Conservation (phyloP, 2,888 invertebrate genomes). For the Drosophila neonasuta region DNA sequence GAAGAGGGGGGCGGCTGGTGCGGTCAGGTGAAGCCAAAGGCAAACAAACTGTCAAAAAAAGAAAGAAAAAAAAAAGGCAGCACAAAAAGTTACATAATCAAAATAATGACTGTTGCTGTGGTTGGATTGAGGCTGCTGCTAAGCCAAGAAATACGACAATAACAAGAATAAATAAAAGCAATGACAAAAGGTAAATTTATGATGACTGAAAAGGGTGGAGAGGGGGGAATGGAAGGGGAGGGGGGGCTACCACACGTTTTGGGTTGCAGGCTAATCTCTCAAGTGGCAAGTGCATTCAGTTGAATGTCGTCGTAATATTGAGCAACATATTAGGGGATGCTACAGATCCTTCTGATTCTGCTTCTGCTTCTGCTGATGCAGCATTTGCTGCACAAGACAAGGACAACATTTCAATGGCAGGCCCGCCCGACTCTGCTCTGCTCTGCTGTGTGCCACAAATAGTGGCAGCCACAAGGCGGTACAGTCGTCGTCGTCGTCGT, state of each 20-base stretch:
- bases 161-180: slow-evolving; percentile 57
- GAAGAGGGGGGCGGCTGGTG: slow-evolving; percentile 11
- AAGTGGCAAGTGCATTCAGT: slow-evolving; percentile 80
- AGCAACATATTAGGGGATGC: slow-evolving; percentile 35
- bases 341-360: neutral
- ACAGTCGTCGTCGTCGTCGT: slow-evolving; percentile 4
- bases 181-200: slow-evolving; percentile 72
- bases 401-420: slow-evolving; percentile 72
- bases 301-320: slow-evolving; percentile 70
- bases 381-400: slow-evolving; percentile 56
- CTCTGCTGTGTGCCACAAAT: slow-evolving; percentile 42
- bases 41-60: slow-evolving; percentile 73
- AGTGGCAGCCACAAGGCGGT: slow-evolving; percentile 42
- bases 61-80: slow-evolving; percentile 49
- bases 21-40: slow-evolving; percentile 40
- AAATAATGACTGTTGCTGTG: slow-evolving; percentile 71
- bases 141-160: slow-evolving; percentile 63
- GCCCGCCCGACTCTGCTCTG: slow-evolving; percentile 6
- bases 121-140: slow-evolving; percentile 22
- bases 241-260: slow-evolving; percentile 31
- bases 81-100: slow-evolving; percentile 71
- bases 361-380: slow-evolving; percentile 51
- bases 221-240: neutral
- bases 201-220: slow-evolving; percentile 9
- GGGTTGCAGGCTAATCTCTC: slow-evolving; percentile 78